Evolutionary conservation across 2,113 vertebrate species (phyloP).

Genomic region (Grantiella picta): DNA sequence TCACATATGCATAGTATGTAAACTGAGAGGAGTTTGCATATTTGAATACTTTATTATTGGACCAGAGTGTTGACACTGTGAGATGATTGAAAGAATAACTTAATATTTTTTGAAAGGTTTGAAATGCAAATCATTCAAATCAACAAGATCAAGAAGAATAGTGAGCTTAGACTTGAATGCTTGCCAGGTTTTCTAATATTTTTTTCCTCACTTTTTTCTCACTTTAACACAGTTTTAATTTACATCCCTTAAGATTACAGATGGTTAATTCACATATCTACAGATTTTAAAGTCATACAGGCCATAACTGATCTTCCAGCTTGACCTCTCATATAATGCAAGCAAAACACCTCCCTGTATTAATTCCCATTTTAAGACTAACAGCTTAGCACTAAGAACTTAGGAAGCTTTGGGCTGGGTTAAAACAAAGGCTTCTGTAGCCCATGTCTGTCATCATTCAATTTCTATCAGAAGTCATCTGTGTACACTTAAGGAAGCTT

Average conservation of each 20-base stretch:
- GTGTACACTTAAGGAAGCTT: not conserved
- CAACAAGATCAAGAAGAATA: not conserved
- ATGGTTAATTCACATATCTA: not conserved
- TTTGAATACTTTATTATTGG: constrained; percentile 20
- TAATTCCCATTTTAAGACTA: not conserved
- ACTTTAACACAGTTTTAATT: not conserved
- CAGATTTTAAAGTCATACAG: not conserved
- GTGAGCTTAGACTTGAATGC: not conserved
- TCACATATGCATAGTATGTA: not conserved
- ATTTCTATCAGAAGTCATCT: not conserved
- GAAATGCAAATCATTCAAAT: not conserved
- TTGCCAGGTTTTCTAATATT: not conserved
- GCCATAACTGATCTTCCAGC: not conserved
- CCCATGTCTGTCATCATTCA: not conserved
- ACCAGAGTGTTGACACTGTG: not conserved
- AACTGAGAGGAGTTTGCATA: constrained; percentile 7
- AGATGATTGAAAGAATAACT: not conserved
- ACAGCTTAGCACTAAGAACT: not conserved
- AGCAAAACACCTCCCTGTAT: not conserved
- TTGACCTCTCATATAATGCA: not conserved
- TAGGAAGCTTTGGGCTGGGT: not conserved
- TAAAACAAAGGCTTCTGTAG: not conserved
- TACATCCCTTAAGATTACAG: not conserved
- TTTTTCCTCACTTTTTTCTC: not conserved
- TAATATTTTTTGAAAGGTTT: not conserved